Base-by-base conservation (phyloP, 2,888 invertebrate genomes). In the Cephus nigrinus region DNA sequence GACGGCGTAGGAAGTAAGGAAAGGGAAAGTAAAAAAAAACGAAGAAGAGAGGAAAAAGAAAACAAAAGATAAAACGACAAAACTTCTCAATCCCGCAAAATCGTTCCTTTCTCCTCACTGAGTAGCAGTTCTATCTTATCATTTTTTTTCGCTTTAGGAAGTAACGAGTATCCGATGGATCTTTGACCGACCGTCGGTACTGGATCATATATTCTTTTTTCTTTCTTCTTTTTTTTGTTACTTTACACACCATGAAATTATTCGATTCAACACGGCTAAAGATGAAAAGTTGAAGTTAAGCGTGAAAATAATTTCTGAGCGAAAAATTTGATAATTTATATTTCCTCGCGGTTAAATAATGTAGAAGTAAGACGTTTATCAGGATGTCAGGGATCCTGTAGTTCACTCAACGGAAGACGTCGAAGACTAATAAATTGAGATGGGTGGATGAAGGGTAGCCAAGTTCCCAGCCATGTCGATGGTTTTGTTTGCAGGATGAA, bases 401-500 rank as follows among this genome's bases (percentile, higher is more conserved):
- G 55, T 55, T 55, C 9, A 0, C 9, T 55, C 9, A 9, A 9
- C 23, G 5, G 15, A 23, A 23, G 76, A 81, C 68, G 69, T 80
- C 75, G 77, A 84, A 84, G 82, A 84, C 84, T 85, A 86, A 87
- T 86, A 87, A 86, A 71, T 31, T 31, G 31, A 9, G 12, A 1
- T 40, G 15, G 23, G 1, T 40, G 15, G 40, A 23, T 23, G 1
- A 40, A 40, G 40, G 40, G 40, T 40, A 15, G 40, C 23, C 15
- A 40, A 40, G 23, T 40, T 23, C 40, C 5, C 40, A 40, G 40
- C 23, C 5, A 23, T 40, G 23, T 23, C 15, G 40, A 55, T 9
- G 23, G 9, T 55, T 9, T 9, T n/a, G 31, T 12, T 33, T 4
- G 31, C 12, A 23, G 31, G 71, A 32, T 71, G 71, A 33, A 12